Conservation (phyloP, 2,113 vertebrate species). For the Bubo bubo region DNA sequence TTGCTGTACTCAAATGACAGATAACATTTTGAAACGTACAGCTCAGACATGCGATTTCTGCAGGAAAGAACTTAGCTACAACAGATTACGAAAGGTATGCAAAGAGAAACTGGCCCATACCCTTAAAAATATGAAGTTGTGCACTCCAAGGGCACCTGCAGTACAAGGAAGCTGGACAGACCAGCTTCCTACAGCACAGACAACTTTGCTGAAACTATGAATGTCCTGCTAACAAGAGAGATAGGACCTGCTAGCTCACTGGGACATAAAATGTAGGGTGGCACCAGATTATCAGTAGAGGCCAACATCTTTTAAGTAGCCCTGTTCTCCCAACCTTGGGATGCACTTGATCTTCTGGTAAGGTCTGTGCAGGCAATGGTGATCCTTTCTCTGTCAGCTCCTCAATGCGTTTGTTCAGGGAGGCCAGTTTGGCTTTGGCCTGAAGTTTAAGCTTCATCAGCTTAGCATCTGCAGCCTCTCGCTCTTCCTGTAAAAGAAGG, state of each 20-base stretch:
- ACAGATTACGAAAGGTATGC: neutral
- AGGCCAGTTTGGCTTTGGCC: slow-evolving; percentile 88
- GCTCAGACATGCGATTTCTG: neutral
- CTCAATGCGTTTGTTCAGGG: slow-evolving; percentile 87
- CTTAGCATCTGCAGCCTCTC: slow-evolving; percentile 84
- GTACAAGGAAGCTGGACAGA: neutral
- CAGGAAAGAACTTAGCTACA: neutral
- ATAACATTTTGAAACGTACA: neutral
- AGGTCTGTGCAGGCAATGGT: neutral
- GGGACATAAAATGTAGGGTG: neutral
- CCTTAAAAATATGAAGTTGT: neutral
- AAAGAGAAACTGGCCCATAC: neutral
- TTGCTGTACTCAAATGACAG: neutral
- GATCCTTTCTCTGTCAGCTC: slow-evolving; percentile 81
- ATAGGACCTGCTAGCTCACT: neutral
- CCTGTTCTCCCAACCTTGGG: slow-evolving; percentile 32
- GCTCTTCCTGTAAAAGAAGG: slow-evolving; percentile 80
- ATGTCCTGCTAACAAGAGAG: neutral
- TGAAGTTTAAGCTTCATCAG: slow-evolving; percentile 93
- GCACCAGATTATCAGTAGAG: neutral
- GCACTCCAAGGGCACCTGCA: neutral
- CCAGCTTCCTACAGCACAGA: neutral
- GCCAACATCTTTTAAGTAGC: neutral
- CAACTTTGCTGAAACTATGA: neutral
- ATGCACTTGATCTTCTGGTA: neutral